These are phyloP conservation scores for Zaprionus davidi DNA, from an alignment of 1,140 invertebrate species.

Conservation along the genomic window DNA sequence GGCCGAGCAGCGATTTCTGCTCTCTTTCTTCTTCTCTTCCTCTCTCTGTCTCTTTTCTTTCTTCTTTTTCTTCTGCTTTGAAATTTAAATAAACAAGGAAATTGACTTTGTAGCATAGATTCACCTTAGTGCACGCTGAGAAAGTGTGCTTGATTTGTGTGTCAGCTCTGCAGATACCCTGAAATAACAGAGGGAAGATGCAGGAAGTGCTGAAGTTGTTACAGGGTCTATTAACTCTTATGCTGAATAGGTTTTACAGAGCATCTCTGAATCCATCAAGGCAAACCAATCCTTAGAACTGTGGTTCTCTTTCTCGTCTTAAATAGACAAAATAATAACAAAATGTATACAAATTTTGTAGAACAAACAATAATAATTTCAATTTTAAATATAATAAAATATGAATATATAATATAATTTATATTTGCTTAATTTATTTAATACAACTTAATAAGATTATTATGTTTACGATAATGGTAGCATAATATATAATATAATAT, in stretches of 20 bases:
- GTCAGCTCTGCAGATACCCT: neutral
- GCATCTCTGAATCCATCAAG: rapidly evolving
- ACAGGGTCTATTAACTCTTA: neutral
- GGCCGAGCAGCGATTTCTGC: slow-evolving; percentile 38
- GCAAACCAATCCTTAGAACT: rapidly evolving
- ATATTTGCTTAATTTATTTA: no score
- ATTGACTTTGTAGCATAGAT: slow-evolving; percentile 71
- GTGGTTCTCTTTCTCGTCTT: no score
- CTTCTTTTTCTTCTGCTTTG: slow-evolving; percentile 45
- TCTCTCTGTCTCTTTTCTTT: neutral
- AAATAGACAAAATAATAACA: no score
- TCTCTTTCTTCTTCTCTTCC: slow-evolving; percentile 16
- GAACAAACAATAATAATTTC: no score
- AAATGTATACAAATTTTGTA: neutral
- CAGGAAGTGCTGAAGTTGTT: neutral
- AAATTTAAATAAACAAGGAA: slow-evolving; percentile 83
- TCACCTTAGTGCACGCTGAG: neutral
- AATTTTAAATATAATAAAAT: no score
- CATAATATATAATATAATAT: no score
- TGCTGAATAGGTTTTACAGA: no score
- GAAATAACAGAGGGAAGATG: neutral
- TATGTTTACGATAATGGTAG: no score
- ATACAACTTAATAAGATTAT: no score
- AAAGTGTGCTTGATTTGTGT: slow-evolving; percentile 10
- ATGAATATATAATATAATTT: no score